These are phyloP conservation scores for Crocodylus rhombifer DNA, from an alignment of 2,797 vertebrate genomes.

Conservation along the genomic window DNA sequence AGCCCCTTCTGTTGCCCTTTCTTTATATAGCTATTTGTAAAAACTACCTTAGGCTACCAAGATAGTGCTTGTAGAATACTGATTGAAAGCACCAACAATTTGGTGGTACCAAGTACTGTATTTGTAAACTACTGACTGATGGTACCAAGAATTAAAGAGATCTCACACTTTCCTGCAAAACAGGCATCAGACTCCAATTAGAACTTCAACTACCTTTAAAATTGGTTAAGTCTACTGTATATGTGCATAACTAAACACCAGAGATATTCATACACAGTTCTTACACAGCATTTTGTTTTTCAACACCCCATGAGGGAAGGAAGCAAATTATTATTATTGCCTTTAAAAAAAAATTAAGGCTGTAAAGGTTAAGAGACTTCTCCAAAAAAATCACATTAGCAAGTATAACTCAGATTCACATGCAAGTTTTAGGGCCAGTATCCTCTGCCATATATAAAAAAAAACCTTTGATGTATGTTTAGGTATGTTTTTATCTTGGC, in stretches of 20 bases:
- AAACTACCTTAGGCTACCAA: not conserved
- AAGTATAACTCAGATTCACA: not conserved
- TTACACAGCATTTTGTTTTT: not conserved
- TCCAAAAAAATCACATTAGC: not conserved
- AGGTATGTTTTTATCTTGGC: not conserved
- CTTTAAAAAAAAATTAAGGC: not conserved
- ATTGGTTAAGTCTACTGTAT: not conserved
- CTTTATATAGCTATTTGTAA: too few relatives aligned
- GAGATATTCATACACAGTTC: not conserved
- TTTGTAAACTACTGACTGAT: too few relatives aligned
- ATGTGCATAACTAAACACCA: not conserved
- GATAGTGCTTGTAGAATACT: too few relatives aligned
- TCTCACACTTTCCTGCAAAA: not conserved
- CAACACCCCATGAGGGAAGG: not conserved
- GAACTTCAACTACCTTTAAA: not conserved
- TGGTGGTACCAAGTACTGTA: too few relatives aligned
- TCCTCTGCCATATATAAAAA: not conserved
- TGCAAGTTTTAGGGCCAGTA: not conserved
- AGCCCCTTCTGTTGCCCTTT: not conserved
- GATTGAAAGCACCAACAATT: too few relatives aligned
- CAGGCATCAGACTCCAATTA: too few relatives aligned
- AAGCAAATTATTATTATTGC: not conserved
- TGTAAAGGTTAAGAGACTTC: not conserved
- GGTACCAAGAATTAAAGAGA: not conserved
- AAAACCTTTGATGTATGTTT: not conserved